These are phyloP conservation scores for Lamellibrachia columna DNA, from an alignment of 2,888 invertebrate species.

Conservation along the genomic window DNA sequence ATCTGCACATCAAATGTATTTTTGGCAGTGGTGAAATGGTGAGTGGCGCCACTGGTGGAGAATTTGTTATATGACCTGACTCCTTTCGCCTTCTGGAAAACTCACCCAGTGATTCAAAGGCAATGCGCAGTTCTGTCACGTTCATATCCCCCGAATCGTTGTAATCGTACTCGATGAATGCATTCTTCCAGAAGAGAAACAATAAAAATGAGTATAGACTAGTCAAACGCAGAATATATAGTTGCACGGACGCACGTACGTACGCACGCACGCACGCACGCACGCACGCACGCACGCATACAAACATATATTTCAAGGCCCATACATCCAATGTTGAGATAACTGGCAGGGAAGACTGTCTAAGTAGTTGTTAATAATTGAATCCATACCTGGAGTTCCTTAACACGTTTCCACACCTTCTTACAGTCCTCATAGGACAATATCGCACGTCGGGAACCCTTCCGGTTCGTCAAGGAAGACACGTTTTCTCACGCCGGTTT, in stretches of 20 bases:
- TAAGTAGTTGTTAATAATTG: background rate
- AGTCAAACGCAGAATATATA: background rate
- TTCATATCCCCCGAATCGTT: constrained; percentile 31
- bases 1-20: too few relatives aligned
- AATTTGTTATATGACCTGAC: too few relatives aligned
- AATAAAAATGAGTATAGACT: background rate
- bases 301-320: background rate
- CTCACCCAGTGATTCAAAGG: constrained; percentile 35
- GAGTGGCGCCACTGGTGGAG: too few relatives aligned
- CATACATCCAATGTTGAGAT: too few relatives aligned
- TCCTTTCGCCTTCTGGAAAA: too few relatives aligned
- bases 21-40: too few relatives aligned
- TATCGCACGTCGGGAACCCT: constrained; percentile 25
- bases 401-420: constrained; percentile 29
- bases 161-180: constrained; percentile 36
- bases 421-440: constrained; percentile 27
- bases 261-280: background rate
- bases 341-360: too few relatives aligned
- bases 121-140: constrained; percentile 32
- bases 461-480: constrained; percentile 8
- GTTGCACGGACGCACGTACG: background rate
- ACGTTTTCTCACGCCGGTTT: background rate
- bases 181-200: constrained; percentile 24
- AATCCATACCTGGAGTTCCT: constrained; percentile 27
- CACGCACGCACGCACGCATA: background rate